These are phyloP conservation scores for Scortum barcoo DNA, from an alignment of 2,113 vertebrate genomes.

Conservation along the genomic window DNA sequence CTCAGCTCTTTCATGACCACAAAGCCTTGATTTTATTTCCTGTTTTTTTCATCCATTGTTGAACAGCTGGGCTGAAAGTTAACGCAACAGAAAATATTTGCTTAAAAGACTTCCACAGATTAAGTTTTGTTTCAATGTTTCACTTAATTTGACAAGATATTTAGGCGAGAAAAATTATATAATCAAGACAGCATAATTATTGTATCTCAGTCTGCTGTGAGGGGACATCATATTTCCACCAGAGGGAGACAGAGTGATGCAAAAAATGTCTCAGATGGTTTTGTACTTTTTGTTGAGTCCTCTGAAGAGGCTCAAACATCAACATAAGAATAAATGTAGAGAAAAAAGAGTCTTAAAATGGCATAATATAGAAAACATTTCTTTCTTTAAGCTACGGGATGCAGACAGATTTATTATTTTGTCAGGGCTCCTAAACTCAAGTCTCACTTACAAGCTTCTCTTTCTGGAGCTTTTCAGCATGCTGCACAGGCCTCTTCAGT, in stretches of 20 bases:
- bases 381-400: background rate
- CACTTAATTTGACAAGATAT: background rate
- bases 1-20: no score
- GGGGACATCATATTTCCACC: conserved; percentile 5
- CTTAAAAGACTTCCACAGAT: no score
- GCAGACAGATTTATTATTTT: background rate
- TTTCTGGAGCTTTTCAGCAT: background rate
- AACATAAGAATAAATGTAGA: background rate
- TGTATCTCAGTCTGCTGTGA: background rate
- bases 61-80: background rate
- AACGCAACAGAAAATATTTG: background rate
- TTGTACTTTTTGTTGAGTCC: background rate
- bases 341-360: background rate
- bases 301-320: background rate
- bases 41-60: background rate
- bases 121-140: background rate
- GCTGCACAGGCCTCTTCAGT: background rate
- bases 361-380: background rate
- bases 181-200: background rate
- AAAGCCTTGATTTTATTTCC: background rate
- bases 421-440: background rate
- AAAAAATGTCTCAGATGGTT: background rate
- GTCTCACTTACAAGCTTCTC: background rate
- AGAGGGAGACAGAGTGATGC: conserved; percentile 42
- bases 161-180: background rate